A percentile compares a stretch with the other conserved stretches of the same genome.
Conservation (phyloP, 2,797 vertebrate species). For the Muscicapa comitata region DNA sequence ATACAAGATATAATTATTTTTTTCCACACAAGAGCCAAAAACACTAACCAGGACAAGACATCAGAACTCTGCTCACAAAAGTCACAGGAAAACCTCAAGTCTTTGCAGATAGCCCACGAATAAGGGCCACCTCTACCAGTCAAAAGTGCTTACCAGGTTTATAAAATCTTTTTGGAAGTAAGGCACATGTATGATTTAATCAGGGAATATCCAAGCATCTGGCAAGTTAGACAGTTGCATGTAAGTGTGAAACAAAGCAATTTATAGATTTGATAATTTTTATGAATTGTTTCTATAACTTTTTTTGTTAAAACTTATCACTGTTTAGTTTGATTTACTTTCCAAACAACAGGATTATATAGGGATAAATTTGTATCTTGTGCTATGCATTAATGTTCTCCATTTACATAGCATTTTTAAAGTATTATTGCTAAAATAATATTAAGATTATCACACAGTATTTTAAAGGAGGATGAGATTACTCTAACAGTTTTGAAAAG, state of each 20-base stretch:
- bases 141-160: neutral
- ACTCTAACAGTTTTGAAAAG: neutral
- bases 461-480: neutral
- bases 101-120: neutral
- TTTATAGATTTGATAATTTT: neutral
- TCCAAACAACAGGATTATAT: neutral
- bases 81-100: neutral
- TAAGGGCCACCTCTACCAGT: neutral
- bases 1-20: neutral
- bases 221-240: neutral
- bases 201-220: neutral
- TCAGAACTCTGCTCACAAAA: neutral
- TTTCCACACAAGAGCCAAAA: neutral
- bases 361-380: neutral
- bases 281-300: neutral
- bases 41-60: neutral
- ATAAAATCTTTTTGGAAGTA: neutral
- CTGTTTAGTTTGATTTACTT: neutral
- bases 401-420: conserved; percentile 17
- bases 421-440: conserved; percentile 12
- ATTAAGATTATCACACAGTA: neutral
- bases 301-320: neutral
- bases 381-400: neutral
- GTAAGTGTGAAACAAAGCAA: neutral
- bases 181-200: neutral